A percentile compares a stretch with the other conserved stretches of the same genome.
Evolutionary conservation across 2,797 vertebrate species (phyloP).

Genomic region (Alosa sapidissima): DNA sequence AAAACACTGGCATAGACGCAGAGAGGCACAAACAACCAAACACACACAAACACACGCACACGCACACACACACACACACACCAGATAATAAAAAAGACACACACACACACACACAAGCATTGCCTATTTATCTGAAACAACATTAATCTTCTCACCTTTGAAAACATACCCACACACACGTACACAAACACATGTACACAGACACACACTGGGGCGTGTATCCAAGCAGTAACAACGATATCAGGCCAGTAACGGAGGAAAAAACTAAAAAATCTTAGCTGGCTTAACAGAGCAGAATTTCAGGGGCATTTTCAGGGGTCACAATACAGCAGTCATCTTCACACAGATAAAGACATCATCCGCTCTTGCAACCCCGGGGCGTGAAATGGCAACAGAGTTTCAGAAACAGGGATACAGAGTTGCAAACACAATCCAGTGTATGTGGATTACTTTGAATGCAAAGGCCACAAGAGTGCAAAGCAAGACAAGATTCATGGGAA

Average conservation of each 20-base stretch:
- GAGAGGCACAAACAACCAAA: background rate
- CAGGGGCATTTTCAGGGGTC: background rate
- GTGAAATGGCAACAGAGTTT: background rate
- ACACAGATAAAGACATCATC: background rate
- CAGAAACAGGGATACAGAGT: background rate
- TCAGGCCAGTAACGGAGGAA: background rate
- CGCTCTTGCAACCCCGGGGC: background rate
- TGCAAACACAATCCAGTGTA: background rate
- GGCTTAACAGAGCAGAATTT: background rate
- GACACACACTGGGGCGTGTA: too few relatives aligned
- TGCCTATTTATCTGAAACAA: background rate
- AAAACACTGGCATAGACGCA: background rate
- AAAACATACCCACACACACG: background rate
- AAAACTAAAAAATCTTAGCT: background rate
- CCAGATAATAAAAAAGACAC: background rate
- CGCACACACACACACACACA: conserved; percentile 3
- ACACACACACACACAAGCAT: background rate
- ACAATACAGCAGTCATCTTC: background rate
- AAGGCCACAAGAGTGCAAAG: background rate
- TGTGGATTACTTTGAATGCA: background rate
- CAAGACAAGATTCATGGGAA: background rate
- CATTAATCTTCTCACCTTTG: background rate
- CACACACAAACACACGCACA: background rate
- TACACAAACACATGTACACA: too few relatives aligned
- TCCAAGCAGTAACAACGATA: background rate